A percentile compares a stretch with the other conserved stretches of the same genome.
phyloP scores from a whole-genome alignment of 2,113 vertebrate genomes.

The Datnioides undecimradiatus region DNA sequence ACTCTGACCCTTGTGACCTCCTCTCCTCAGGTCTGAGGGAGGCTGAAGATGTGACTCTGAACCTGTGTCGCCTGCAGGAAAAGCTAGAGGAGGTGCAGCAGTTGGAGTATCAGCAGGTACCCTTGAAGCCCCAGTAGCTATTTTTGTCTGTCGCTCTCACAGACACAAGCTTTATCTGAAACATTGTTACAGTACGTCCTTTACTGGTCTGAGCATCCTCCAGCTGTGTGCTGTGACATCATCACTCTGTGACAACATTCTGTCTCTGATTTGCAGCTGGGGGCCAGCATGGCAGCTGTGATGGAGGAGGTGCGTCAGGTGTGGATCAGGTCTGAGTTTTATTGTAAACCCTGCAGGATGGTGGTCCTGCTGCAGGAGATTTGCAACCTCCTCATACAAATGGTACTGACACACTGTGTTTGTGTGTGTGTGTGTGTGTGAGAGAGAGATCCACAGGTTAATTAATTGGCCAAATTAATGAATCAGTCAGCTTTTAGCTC shows the following conservation, averaged over 20 bases:
- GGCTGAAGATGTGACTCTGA: constrained; percentile 77
- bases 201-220: neutral
- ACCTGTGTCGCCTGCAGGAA: constrained; percentile 78
- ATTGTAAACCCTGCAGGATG: constrained; percentile 71
- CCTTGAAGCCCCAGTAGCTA: too few relatives aligned
- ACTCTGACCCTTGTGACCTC: neutral
- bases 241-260: neutral
- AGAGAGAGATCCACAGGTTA: too few relatives aligned
- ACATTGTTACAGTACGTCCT: too few relatives aligned
- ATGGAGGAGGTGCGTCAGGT: constrained; percentile 80
- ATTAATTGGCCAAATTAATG: too few relatives aligned
- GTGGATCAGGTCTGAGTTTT: constrained; percentile 80
- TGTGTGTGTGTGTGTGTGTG: neutral
- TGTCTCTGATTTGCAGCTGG: constrained; percentile 75
- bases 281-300: constrained; percentile 61
- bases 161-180: too few relatives aligned
- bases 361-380: constrained; percentile 86
- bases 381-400: constrained; percentile 85
- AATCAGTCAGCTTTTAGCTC: neutral
- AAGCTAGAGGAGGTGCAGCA: constrained; percentile 82
- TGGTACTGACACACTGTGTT: constrained; percentile 75
- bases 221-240: neutral
- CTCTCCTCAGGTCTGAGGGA: constrained; percentile 83
- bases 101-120: constrained; percentile 76
- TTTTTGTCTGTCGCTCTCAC: too few relatives aligned